Base-by-base conservation (phyloP, 2,888 invertebrate species). In the Ctenicera cuprea region DNA sequence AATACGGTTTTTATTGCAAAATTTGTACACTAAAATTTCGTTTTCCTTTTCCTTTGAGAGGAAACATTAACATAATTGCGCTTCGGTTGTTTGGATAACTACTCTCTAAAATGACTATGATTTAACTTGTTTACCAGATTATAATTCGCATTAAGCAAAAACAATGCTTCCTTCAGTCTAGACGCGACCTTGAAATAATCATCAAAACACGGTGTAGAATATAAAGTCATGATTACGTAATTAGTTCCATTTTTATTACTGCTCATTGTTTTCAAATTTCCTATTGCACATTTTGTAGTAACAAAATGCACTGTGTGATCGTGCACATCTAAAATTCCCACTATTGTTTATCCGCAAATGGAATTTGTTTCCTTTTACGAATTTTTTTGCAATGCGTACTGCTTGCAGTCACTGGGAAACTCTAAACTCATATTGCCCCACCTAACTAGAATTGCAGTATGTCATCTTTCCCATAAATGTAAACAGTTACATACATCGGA, bases 201-300 rank as follows among this genome's bases (percentile, higher is more conserved):
- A 59, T 59, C 57, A 59, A 16, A 59, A 59, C 37, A 59, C 11
- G 57, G 37, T 37, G 5, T 12, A 59, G 4, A 37, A 1, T 16
- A 1, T 22, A 37, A 16, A 38, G 18, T 37, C 57, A 37, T 33
- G 16, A 18, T 59, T 59, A 38, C 57, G 57, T 37, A 59, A 59
- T 37, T 59, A 20, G 57, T 20, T 59, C 57, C 16, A 59, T 37
- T 59, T 59, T 59, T 12, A 20, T 11, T n/a, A 37, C 18, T 18
- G 16, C 37, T 37, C 37, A 59, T 59, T 59, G 57, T 59, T 59
- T 59, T 59, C 4, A 37, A 16, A 59, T 59, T 59, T 18, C 37
- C 26, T 18, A 54, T 26, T 59, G 37, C 57, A 59, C 37, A 33
- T 37, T 59, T 59, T 37, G 16, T 37, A 59, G 16, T 12, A 38